Conservation (phyloP, 2,113 vertebrate species). For the Apteryx owenii region DNA sequence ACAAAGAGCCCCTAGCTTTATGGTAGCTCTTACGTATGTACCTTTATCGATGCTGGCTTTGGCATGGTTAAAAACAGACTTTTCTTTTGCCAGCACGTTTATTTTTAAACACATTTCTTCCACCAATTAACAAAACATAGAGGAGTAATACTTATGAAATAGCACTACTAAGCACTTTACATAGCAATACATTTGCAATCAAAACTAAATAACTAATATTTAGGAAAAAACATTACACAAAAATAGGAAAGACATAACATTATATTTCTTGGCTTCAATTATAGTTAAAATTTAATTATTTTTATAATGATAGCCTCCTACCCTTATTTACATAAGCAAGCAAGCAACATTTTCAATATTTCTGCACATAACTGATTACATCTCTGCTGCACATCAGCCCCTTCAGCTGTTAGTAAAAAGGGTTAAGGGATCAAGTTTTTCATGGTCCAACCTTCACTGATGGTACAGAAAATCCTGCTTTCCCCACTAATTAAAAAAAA, state of each 20-base stretch:
- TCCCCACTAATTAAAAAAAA: background rate
- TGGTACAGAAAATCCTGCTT: background rate
- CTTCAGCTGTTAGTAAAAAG: background rate
- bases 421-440: background rate
- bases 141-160: background rate
- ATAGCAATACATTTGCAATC: background rate
- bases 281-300: background rate
- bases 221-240: background rate
- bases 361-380: background rate
- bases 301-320: background rate
- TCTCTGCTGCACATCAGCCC: background rate
- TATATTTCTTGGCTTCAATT: background rate
- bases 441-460: background rate
- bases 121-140: background rate
- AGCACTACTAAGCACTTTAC: background rate
- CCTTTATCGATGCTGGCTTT: background rate
- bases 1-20: background rate
- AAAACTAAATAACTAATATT: background rate
- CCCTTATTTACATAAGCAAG: background rate
- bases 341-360: background rate
- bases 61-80: background rate
- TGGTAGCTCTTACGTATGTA: background rate
- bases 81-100: background rate
- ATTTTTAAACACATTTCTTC: background rate
- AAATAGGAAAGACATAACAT: background rate